Base-by-base conservation (phyloP, 2,113 vertebrate species). In the Porphyrio hochstetteri region DNA sequence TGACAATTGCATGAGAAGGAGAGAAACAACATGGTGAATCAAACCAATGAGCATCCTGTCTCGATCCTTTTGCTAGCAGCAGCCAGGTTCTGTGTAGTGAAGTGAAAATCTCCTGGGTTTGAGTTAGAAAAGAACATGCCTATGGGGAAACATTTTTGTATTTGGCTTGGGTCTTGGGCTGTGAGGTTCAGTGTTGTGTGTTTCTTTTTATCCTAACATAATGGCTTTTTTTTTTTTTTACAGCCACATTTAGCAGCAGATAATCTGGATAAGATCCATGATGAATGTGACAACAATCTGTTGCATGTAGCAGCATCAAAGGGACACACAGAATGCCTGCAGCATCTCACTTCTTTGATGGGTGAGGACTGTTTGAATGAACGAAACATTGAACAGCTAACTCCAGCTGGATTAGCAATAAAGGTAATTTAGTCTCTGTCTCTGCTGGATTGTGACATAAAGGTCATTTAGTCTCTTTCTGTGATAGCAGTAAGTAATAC, bases 291-390 rank as follows among this genome's bases (percentile, higher is more conserved):
- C 77, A 99, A 99, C 98, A 99, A 99, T 96, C 98, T 99, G 64
- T 98, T 99, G 77, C 99, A 99, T 76, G 83, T 99, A 68, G 98
- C 99, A 3, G 99, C 99, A 15, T 98, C 98, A 11, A 98, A 99
- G 95, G 99, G 99, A 20, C 99, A 99, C 27, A 97, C 99, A 2
- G 99, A 99, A 72, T 99, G 99, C 81, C 98, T 99, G 92, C 99
- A 99, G 95, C 99, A 99, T 88, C 99, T 99, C 95, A 99, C 99
- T 18, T 99, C 99, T 31, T 97, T 99, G 95, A 99, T 99, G 99
- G 99, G 99, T 7, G 99, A 99, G 94, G 99, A 99, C 86, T 98
- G 99, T 91, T 98, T 99, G 72, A 99, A 97, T 70, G 99, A 99
- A 33, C 98, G 99, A 71, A 99, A 99, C 94, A 83, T 38, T 10